Base-by-base conservation (phyloP, 1,140 invertebrate species). In the Drosophila sp. region DNA sequence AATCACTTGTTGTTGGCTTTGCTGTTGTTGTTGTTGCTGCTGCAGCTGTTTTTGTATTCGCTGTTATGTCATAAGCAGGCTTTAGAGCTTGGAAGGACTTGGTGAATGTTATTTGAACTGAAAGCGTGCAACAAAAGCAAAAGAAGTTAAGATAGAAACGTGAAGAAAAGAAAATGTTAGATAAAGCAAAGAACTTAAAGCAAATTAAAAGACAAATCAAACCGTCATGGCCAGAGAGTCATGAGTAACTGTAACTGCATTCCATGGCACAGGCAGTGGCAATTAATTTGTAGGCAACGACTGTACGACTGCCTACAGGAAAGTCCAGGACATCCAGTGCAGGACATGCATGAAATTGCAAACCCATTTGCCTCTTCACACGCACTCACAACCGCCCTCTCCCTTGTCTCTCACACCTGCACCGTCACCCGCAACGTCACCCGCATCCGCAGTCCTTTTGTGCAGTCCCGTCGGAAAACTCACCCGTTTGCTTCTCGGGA, bases 401-500 rank as follows among this genome's bases (percentile, higher is more conserved):
- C n/a, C n/a, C n/a, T n/a, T n/a, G n/a, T n/a, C n/a, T n/a, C n/a
- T n/a, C n/a, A 21, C 21, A 21, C 21, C 1, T 4, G 4, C 21
- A 21, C 21, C 1, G 21, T 2, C 21, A 21, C 21, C 1, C 21
- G 4, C 21, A 21, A n/a, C n/a, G n/a, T 43, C 48, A 62, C 36
- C 54, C 57, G 50, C 57, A 56, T 46, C 62, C 62, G 48, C 56
- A 61, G 46, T 66, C 51, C 40, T 27, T 70, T 41, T 25, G 62
- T 45, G 5, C 14, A 32, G 4, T 27, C 21, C 16, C 16, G 5
- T 41, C 56, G 38, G 40, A 61, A 11, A 46, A 76, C 93, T 94
- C 93, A 95, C 96, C 95, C 86, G 95, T 96, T 78, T 96, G 94
- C 92, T 95, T 96, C 83, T 96, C 95, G 11, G 96, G 95, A 66